Evolutionary conservation across 2,113 vertebrate species (phyloP), one percentile per base, ranked within the genome.

Genomic region (Acrocephalus arundinaceus): DNA sequence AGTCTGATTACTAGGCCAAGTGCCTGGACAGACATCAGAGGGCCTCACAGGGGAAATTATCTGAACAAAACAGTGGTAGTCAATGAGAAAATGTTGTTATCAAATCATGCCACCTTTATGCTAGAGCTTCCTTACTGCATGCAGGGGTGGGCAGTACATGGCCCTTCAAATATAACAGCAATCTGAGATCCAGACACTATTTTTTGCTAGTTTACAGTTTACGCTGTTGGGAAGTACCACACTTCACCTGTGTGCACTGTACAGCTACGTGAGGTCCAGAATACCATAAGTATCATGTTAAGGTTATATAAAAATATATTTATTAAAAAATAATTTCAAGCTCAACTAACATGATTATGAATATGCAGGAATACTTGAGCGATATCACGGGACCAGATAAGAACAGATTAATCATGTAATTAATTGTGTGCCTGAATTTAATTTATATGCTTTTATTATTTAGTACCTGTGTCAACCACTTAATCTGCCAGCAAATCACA

Each of bases 361-460:
- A 78, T 89, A 85, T 45, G 28, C 73, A 86, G 3, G 30, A 49
- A 71, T 68, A 54, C 37, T 83, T 58, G 75, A 95, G 54, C 89
- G 63, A 55, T 35, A 90, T 52, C 72, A 81, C 31, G 52, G 61
- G 76, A 85, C 37, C 33, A 93, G 37, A 96, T 49, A 63, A 94
- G 75, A 84, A 82, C 39, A 82, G 6, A 55, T 90, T 74, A 41
- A 66, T 93, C 51, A 88, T 96, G 61, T 90, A 93, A 96, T 87
- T 95, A 94, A 95, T 78, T 67, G 65, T 78, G 49, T 84, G 70
- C 54, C 92, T 94, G 79, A 77, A 84, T 84, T 91, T 95, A 88
- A 96, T 96, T 96, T 95, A 93, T 89, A 88, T n/a, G 85, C 72
- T 95, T 96, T 93, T 92, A 96, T 96, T 94, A 97, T 96, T 96